Percentiles rank a stretch among this genome's conserved stretches.
Conservation (phyloP, 2,797 vertebrate species). For the Chaetodon trifasciatus region DNA sequence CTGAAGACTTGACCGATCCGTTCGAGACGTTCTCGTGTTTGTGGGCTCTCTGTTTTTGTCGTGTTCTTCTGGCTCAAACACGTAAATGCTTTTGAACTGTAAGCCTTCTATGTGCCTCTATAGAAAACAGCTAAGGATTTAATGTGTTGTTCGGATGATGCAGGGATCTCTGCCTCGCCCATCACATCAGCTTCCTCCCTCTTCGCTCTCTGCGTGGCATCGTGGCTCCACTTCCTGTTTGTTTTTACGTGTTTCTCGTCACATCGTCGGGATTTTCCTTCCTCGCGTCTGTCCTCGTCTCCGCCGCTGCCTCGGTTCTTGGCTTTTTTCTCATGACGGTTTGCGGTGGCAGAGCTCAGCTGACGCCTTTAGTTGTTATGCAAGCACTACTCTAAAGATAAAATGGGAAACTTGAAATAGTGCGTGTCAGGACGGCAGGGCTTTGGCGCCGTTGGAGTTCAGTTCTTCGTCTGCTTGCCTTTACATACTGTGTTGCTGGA, state of each 20-base stretch:
- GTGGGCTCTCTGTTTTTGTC: conserved; percentile 44
- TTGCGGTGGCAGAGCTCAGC: conserved; percentile 20
- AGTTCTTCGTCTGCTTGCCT: conserved; percentile 1
- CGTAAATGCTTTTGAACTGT: conserved; percentile 55
- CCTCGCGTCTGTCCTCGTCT: neutral
- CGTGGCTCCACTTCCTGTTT: conserved; percentile 22
- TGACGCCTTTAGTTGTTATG: conserved; percentile 5
- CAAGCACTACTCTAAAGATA: conserved; percentile 30
- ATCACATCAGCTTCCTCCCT: conserved; percentile 18
- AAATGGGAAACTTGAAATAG: conserved; percentile 36
- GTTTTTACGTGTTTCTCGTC: neutral
- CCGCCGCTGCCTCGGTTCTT: conserved; percentile 24
- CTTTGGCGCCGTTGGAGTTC: neutral
- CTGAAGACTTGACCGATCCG: conserved; percentile 75
- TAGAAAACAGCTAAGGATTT: conserved; percentile 49
- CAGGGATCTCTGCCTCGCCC: conserved; percentile 30
- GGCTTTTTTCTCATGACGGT: neutral
- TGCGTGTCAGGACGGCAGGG: neutral
- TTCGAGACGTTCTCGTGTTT: conserved; percentile 47
- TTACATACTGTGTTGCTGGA: neutral
- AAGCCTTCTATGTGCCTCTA: conserved; percentile 81
- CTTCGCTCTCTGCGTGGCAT: conserved; percentile 10
- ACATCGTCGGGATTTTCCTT: neutral
- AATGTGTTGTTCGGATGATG: conserved; percentile 28
- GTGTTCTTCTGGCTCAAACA: conserved; percentile 52